phyloP scores from a whole-genome alignment of 2,888 invertebrate genomes.

The Prostheceraeus crozeri region DNA sequence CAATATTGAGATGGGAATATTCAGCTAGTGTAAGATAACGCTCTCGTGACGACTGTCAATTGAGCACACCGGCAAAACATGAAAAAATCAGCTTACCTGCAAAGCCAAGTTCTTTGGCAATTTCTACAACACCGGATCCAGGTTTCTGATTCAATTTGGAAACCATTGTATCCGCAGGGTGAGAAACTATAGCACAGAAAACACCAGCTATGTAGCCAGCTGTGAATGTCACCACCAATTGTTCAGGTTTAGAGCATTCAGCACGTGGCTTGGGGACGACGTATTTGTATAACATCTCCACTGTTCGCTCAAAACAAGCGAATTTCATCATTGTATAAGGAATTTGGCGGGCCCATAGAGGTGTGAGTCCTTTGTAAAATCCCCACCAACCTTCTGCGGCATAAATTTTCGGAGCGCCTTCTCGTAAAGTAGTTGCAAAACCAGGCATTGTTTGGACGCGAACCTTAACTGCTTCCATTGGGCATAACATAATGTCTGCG shows the following conservation, averaged over 20 bases:
- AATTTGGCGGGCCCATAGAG: conserved; percentile 92
- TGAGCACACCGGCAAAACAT: too few species aligned
- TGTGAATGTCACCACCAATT: conserved; percentile 85
- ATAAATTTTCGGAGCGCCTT: conserved; percentile 82
- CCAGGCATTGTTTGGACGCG: conserved; percentile 92
- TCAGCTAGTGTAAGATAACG: too few species aligned
- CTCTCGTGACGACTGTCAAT: too few species aligned
- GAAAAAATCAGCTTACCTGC: conserved; percentile 47
- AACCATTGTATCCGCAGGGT: conserved; percentile 93
- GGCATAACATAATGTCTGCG: conserved; percentile 90
- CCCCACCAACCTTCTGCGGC: conserved; percentile 77
- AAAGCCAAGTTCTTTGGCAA: conserved; percentile 68
- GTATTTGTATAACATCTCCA: conserved; percentile 78
- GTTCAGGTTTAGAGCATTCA: conserved; percentile 82
- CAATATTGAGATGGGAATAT: too few species aligned
- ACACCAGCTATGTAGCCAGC: conserved; percentile 96
- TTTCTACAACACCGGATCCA: conserved; percentile 66
- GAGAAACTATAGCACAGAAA: conserved; percentile 97
- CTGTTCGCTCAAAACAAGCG: conserved; percentile 91
- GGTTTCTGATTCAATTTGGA: conserved; percentile 90
- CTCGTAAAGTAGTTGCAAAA: conserved; percentile 76
- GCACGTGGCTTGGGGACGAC: conserved; percentile 88
- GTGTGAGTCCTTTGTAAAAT: conserved; percentile 91
- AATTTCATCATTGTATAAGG: conserved; percentile 99
- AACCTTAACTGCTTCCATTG: conserved; percentile 91